Conservation (phyloP, 1,140 invertebrate species). For the Drosophila navojoa region DNA sequence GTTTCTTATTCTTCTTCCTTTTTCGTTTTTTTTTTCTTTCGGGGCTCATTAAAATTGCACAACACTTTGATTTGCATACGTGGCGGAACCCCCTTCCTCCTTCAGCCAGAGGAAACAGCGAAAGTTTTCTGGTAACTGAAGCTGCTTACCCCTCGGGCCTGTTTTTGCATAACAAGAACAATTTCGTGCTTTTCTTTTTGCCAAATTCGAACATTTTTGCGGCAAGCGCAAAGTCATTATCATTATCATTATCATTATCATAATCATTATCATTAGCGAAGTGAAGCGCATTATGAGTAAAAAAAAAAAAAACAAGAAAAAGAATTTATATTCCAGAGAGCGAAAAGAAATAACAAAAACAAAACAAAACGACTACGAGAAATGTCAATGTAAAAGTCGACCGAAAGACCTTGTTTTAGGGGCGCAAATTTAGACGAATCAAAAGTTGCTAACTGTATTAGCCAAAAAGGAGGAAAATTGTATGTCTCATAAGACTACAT, state of each 20-base stretch:
- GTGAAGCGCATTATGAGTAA: slow-evolving; percentile 22
- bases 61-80: slow-evolving; percentile 77
- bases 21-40: not conserved
- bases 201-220: slow-evolving; percentile 49
- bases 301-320: not conserved
- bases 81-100: not conserved
- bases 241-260: slow-evolving; percentile 55
- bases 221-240: slow-evolving; percentile 49
- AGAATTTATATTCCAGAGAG: slow-evolving; percentile 37
- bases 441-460: slow-evolving; percentile 1
- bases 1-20: not conserved
- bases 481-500: not conserved
- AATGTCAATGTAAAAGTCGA: slow-evolving; percentile 13
- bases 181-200: slow-evolving; percentile 16
- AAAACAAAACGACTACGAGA: not conserved
- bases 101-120: slow-evolving; percentile 21
- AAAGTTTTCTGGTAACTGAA: slow-evolving; percentile 37
- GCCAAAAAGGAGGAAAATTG: not conserved
- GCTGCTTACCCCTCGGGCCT: slow-evolving; percentile 9
- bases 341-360: not conserved
- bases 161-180: slow-evolving; percentile 21
- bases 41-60: slow-evolving; percentile 75
- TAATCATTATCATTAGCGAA: slow-evolving; percentile 45
- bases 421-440: too few species aligned
- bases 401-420: not conserved